These are phyloP conservation scores for Leptosomus discolor DNA, from an alignment of 2,113 vertebrate genomes.

Conservation along the genomic window DNA sequence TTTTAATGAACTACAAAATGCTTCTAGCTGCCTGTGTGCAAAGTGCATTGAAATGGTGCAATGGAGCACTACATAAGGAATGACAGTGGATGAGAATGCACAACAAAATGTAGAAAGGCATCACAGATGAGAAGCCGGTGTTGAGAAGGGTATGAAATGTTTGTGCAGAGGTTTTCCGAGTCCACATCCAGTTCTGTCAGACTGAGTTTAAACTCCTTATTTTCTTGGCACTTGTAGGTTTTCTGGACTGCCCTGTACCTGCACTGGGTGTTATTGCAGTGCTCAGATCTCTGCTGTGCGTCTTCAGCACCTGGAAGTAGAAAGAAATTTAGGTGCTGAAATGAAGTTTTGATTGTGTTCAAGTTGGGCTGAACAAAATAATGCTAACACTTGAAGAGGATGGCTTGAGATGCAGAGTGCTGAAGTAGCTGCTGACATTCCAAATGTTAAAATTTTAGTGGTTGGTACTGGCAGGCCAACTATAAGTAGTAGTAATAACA, in stretches of 20 bases:
- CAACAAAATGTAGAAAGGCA: background rate
- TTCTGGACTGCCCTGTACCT: background rate
- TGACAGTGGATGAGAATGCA: background rate
- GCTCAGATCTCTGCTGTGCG: background rate
- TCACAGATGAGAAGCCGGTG: background rate
- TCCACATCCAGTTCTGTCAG: background rate
- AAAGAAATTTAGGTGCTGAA: background rate
- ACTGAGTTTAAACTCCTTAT: background rate
- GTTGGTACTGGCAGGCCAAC: background rate
- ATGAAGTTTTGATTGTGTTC: background rate
- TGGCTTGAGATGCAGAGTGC: background rate
- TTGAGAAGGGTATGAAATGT: background rate
- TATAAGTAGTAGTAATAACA: constrained; percentile 49
- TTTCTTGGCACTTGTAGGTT: background rate
- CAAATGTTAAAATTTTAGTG: background rate
- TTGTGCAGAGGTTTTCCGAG: background rate
- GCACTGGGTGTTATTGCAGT: background rate
- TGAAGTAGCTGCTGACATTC: background rate
- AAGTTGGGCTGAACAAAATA: background rate
- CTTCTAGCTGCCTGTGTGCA: background rate
- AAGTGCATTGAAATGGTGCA: background rate
- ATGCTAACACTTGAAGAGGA: background rate
- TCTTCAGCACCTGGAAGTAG: background rate
- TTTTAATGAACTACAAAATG: background rate
- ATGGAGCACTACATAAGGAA: background rate